These are phyloP conservation scores for Catamblyrhynchus diadema DNA, from an alignment of 2,797 vertebrate genomes.

Conservation along the genomic window DNA sequence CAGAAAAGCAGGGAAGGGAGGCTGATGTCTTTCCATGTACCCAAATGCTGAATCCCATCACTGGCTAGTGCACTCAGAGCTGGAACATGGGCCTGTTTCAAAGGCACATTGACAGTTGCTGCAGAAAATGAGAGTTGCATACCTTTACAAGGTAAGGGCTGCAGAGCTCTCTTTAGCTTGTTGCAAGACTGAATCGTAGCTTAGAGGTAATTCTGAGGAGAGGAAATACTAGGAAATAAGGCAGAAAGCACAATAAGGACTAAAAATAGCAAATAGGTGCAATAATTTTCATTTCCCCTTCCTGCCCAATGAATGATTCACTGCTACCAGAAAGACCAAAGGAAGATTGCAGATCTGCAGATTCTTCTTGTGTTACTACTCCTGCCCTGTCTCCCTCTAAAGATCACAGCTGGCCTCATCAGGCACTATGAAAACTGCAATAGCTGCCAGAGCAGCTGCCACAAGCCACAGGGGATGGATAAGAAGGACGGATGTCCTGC, in stretches of 20 bases:
- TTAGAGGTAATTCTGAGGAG: neutral
- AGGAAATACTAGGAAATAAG: neutral
- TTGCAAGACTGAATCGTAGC: neutral
- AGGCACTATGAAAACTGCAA: neutral
- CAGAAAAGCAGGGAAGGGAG: neutral
- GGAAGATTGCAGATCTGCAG: neutral
- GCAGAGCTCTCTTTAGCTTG: neutral
- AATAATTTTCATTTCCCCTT: neutral
- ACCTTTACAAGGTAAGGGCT: neutral
- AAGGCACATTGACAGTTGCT: neutral
- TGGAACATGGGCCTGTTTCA: fast-evolving
- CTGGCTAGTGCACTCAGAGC: neutral
- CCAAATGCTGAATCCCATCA: neutral
- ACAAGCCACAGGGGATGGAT: neutral
- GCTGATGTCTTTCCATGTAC: neutral
- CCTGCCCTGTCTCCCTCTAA: neutral
- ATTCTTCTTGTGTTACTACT: neutral
- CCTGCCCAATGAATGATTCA: neutral
- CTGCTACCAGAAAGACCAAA: neutral
- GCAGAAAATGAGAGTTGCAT: neutral
- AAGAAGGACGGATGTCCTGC: neutral
- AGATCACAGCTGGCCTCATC: neutral
- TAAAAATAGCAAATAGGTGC: neutral
- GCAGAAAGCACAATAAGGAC: neutral
- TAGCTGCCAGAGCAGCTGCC: neutral